phyloP scores from a whole-genome alignment of 2,797 vertebrate species.

The Eutrigla gurnardus region DNA sequence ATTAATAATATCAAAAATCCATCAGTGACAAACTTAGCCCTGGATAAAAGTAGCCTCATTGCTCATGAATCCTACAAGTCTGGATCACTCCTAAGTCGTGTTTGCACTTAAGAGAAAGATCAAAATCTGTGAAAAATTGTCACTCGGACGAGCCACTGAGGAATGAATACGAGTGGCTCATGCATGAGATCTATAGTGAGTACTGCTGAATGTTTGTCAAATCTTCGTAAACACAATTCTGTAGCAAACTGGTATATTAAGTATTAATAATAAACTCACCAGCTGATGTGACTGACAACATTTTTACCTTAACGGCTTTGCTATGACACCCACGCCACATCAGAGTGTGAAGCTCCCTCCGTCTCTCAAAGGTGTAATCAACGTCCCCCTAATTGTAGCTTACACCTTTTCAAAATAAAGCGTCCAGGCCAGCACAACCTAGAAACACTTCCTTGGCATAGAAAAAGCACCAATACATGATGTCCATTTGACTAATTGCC shows the following conservation, averaged over 20 bases:
- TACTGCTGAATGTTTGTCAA: background rate
- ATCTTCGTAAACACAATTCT: background rate
- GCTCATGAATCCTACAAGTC: too few relatives aligned
- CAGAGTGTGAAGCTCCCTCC: background rate
- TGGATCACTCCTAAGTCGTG: too few relatives aligned
- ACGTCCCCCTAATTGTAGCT: background rate
- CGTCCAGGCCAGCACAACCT: background rate
- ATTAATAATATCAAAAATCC: too few relatives aligned
- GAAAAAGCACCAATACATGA: slow-evolving; percentile 2
- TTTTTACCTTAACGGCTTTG: background rate
- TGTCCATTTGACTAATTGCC: slow-evolving; percentile 28
- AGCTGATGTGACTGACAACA: background rate
- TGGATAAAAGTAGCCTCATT: too few relatives aligned
- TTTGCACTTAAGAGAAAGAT: too few relatives aligned
- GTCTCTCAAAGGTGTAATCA: background rate
- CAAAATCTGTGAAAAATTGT: too few relatives aligned
- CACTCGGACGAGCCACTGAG: too few relatives aligned
- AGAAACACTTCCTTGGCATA: slow-evolving; percentile 19
- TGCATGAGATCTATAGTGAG: background rate
- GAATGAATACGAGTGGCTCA: too few relatives aligned
- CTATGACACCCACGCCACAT: background rate
- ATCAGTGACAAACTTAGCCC: too few relatives aligned
- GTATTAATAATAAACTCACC: background rate
- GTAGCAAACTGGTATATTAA: background rate
- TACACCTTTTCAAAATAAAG: slow-evolving; percentile 6